Evolutionary conservation across 2,797 vertebrate species (phyloP).

Genomic region (Chiroxiphia lanceolata): DNA sequence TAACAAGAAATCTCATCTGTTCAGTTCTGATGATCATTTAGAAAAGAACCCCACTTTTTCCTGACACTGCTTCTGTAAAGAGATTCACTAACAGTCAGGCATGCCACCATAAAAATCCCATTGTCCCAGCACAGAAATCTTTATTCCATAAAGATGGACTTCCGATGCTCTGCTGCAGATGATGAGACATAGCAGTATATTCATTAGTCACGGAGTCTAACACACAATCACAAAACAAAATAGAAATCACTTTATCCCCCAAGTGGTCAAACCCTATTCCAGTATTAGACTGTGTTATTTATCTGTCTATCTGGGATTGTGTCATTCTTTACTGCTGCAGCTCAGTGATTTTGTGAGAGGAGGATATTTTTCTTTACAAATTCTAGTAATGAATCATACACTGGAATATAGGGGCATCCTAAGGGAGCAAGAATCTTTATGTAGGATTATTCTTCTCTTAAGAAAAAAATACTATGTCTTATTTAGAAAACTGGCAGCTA

Average conservation of each 20-base stretch:
- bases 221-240: conserved; percentile 1
- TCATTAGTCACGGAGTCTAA: conserved; percentile 15
- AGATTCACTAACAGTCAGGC: background rate
- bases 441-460: background rate
- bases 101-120: background rate
- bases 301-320: background rate
- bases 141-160: background rate
- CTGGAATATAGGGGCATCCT: background rate
- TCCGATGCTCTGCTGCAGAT: background rate
- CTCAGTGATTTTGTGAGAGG: conserved; percentile 10
- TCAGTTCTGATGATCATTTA: background rate
- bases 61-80: background rate
- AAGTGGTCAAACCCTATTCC: background rate
- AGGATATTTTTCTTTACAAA: conserved; percentile 25
- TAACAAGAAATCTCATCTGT: background rate
- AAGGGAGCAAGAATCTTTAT: background rate
- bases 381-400: background rate
- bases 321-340: conserved; percentile 18
- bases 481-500: background rate
- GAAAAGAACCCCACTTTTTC: background rate
- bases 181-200: background rate
- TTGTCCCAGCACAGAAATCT: conserved; percentile 5
- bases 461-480: background rate
- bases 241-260: conserved; percentile 19
- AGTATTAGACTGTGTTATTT: background rate